Percentiles rank a stretch among this genome's conserved stretches.
Evolutionary conservation across 2,797 vertebrate species (phyloP).

Genomic region (Glyptemys insculpta): DNA sequence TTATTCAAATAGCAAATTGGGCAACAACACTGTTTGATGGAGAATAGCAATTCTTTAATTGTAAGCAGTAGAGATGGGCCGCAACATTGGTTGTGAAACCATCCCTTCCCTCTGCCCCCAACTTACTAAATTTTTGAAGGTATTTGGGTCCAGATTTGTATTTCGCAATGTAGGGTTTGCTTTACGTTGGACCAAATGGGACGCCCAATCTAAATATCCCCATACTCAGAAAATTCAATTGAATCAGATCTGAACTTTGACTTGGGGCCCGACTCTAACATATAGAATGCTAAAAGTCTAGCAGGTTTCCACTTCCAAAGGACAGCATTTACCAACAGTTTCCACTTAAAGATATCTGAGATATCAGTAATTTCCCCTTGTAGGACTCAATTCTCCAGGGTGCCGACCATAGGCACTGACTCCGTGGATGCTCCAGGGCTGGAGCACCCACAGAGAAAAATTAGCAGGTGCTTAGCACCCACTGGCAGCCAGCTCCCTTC

Average conservation of each 20-base stretch:
- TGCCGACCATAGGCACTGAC: background rate
- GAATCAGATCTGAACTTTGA: background rate
- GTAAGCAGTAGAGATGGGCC: background rate
- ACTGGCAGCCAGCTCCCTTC: too few species aligned
- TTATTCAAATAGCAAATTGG: background rate
- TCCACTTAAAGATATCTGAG: slow-evolving; percentile 5
- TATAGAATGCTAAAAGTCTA: background rate
- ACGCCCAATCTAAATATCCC: background rate
- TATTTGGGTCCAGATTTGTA: background rate
- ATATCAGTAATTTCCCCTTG: background rate
- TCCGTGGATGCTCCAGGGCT: too few species aligned
- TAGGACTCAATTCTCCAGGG: background rate
- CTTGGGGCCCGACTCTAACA: background rate
- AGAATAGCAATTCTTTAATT: background rate
- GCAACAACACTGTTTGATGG: background rate
- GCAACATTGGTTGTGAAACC: background rate
- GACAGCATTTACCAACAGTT: background rate
- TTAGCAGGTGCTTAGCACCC: too few species aligned
- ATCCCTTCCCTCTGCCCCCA: background rate
- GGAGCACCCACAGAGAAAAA: too few species aligned
- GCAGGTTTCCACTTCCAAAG: background rate
- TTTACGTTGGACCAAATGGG: background rate
- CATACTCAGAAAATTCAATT: background rate
- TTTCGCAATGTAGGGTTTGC: background rate
- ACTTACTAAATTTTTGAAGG: background rate